Conservation (phyloP, 2,888 invertebrate genomes). For the Dasypogon diadema region DNA sequence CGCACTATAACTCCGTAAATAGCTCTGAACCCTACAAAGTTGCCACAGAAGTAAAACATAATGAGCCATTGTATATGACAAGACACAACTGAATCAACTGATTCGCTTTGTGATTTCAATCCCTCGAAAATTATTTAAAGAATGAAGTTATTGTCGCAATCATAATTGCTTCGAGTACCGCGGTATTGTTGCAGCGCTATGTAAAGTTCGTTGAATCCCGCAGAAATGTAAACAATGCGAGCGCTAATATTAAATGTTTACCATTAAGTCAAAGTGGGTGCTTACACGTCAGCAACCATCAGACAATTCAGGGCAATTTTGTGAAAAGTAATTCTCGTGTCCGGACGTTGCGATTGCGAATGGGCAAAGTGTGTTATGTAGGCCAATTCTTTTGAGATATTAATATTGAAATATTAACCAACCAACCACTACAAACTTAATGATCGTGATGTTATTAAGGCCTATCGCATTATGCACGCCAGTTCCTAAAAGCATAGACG, state of each 20-base stretch:
- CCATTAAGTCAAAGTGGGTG: too few relatives aligned
- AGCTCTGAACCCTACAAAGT: not conserved
- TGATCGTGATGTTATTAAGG: too few relatives aligned
- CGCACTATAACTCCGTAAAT: not conserved
- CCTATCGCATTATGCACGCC: too few relatives aligned
- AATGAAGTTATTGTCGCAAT: conserved; percentile 5
- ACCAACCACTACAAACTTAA: too few relatives aligned
- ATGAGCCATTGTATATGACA: conserved; percentile 4
- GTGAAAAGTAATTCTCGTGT: too few relatives aligned
- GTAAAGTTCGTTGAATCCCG: not conserved
- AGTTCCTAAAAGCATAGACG: too few relatives aligned
- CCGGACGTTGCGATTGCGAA: too few relatives aligned
- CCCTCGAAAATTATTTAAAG: not conserved
- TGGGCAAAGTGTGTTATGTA: too few relatives aligned
- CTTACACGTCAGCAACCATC: too few relatives aligned
- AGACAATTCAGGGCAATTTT: too few relatives aligned
- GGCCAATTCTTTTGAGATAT: too few relatives aligned
- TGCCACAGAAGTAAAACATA: not conserved
- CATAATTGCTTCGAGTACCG: not conserved
- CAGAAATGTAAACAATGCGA: not conserved
- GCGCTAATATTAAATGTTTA: not conserved
- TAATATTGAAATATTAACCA: too few relatives aligned
- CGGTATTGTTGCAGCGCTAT: not conserved
- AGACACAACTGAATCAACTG: not conserved
- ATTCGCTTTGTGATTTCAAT: conserved; percentile 20